Conservation (phyloP, 2,113 vertebrate species). For the Cercopithecus mona region DNA sequence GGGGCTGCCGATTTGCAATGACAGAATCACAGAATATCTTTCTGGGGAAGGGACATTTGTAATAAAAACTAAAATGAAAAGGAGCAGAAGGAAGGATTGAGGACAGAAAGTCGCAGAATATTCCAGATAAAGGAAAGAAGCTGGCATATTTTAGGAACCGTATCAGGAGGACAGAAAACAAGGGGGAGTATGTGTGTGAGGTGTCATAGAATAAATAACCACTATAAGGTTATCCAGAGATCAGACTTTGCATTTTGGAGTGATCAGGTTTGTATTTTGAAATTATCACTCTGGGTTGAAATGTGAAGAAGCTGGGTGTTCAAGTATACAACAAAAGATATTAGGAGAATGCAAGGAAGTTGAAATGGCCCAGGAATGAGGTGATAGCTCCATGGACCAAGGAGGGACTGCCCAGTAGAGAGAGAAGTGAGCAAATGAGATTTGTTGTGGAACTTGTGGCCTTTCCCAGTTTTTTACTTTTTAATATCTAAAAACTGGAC, state of each 20-base stretch:
- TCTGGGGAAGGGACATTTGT: neutral
- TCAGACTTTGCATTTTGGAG: neutral
- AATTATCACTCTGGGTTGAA: neutral
- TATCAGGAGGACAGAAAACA: neutral
- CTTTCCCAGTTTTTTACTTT: neutral
- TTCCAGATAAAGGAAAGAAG: neutral
- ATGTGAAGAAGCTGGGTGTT: neutral
- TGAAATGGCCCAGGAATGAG: neutral
- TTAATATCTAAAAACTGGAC: neutral
- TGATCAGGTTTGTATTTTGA: neutral
- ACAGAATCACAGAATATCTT: neutral
- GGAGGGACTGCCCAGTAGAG: accelerated
- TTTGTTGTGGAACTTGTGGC: accelerated
- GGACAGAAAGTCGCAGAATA: neutral
- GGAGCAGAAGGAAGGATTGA: neutral
- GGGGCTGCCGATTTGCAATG: neutral
- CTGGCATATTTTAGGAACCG: neutral
- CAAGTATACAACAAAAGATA: neutral
- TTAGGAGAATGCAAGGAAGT: neutral
- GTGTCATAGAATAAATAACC: neutral
- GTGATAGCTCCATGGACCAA: neutral
- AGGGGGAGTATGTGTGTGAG: neutral
- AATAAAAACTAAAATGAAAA: neutral
- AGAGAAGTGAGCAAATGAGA: neutral
- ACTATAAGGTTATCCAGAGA: neutral